phyloP scores from a whole-genome alignment of 2,797 vertebrate species.

The Thripadectes ignobilis region DNA sequence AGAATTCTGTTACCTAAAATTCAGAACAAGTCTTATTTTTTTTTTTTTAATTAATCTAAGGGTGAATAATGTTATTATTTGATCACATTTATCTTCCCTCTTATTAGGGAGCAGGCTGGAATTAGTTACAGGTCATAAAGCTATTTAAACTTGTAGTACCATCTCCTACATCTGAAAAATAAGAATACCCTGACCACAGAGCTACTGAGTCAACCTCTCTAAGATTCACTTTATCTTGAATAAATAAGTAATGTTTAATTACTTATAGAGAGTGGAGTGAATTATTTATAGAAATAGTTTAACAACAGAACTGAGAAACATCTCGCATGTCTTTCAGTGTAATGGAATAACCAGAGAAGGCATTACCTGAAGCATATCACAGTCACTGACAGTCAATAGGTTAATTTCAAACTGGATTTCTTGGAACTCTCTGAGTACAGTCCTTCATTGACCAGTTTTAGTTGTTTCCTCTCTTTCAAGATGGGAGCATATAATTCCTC shows the following conservation, averaged over 20 bases:
- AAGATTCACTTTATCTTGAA: constrained; percentile 5
- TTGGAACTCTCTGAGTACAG: not conserved
- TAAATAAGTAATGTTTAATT: constrained; percentile 32
- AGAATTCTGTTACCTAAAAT: not conserved
- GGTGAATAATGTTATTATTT: not conserved
- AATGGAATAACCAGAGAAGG: not conserved
- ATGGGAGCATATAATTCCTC: not conserved
- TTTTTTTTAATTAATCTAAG: not conserved
- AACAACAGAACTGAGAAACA: not conserved
- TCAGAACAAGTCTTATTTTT: not conserved
- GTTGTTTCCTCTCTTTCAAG: not conserved
- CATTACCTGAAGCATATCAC: not conserved
- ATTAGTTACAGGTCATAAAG: not conserved
- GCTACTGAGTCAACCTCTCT: not conserved
- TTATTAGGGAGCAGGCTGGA: not conserved
- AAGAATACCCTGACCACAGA: not conserved
- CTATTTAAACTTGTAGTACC: not conserved
- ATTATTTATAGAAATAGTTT: constrained; percentile 13
- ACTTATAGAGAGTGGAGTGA: not conserved
- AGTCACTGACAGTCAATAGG: not conserved
- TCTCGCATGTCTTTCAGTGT: not conserved
- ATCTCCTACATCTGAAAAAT: not conserved
- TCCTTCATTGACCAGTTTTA: not conserved
- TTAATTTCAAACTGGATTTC: not conserved
- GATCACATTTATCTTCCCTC: not conserved